phyloP scores from a whole-genome alignment of 2,797 vertebrate genomes.

The Calcarius lapponicus region DNA sequence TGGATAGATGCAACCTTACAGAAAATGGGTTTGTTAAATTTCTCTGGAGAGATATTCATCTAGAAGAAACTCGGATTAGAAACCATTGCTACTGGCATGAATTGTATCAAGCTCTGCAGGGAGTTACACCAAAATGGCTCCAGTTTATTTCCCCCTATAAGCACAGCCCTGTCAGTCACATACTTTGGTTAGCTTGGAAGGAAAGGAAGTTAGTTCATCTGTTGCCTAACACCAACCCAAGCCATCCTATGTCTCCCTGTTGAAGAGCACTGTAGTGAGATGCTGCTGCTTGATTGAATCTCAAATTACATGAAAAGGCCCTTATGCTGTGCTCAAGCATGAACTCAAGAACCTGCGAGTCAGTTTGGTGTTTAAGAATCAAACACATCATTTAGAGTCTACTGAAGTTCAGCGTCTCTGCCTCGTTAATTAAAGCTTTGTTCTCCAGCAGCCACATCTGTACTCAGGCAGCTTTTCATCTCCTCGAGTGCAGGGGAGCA shows the following conservation, averaged over 20 bases:
- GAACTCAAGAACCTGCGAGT: conserved; percentile 47
- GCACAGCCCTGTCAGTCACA: not conserved
- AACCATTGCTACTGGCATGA: not conserved
- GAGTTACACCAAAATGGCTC: not conserved
- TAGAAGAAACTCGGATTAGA: not conserved
- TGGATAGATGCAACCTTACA: not conserved
- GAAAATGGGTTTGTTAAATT: not conserved
- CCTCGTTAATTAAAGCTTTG: conserved; percentile 36
- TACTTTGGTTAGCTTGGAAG: not conserved
- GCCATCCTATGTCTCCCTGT: not conserved
- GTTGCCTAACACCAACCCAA: not conserved
- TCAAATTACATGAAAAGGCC: conserved; percentile 24
- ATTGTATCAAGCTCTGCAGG: not conserved
- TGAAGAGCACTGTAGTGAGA: not conserved
- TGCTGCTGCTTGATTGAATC: conserved; percentile 18
- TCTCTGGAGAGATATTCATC: not conserved
- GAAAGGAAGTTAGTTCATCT: not conserved
- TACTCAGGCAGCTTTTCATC: not conserved
- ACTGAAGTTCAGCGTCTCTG: conserved; percentile 26
- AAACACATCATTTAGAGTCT: conserved; percentile 3
- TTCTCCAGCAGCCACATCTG: not conserved
- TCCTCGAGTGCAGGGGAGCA: not conserved
- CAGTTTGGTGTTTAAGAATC: conserved; percentile 37
- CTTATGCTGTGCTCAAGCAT: conserved; percentile 25
- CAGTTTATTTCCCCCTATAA: not conserved